Evolutionary conservation across 2,888 invertebrate genomes (phyloP), one percentile per base, ranked within the genome.

Genomic region (Chrysotoxum bicinctum): DNA sequence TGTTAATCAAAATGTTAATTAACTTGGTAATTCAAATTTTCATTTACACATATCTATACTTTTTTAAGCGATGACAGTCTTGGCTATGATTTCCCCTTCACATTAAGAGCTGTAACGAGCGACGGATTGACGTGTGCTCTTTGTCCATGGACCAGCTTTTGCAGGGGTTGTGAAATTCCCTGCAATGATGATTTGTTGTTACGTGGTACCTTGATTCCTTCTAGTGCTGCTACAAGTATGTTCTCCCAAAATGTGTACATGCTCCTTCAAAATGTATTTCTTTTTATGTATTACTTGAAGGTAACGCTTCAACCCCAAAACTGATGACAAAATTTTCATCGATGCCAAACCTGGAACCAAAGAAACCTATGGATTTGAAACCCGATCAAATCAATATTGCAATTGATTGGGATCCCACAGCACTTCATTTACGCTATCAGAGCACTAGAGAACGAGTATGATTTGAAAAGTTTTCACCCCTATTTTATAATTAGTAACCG

Each of bases 401-500:
- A 86, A 95, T 98, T 85, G 98, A 98, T 93, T 98, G 98, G 98
- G 98, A 98, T 92, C 97, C 97, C 81, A 98, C 98, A 0, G 98
- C 98, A 56, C 93, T 98, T 88, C 98, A 98, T 92, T 94, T 98
- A 88, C 94, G 98, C 45, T 98, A 97, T 92, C 96, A 97, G 92
- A 94, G 95, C 88, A 95, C 95, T 2, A 92, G 95, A 88, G 97
- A 97, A 91, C 93, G 94, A 93, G 96, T 95, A 88, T 87, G 89
- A 9, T 26, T 40, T 12, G n/a, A 50, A 23, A 14, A 14, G 6
- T 21, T 21, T 48, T 50, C 14, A 26, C 8, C 8, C 26, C 3
- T n/a, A n/a, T n/a, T n/a, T n/a, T n/a, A 26, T 50, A 23, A 10
- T 21, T 23, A n/a, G 3, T 50, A 23, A 43, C n/a, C 19, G 23